phyloP scores from a whole-genome alignment of 2,797 vertebrate genomes.

The Allobates femoralis region DNA sequence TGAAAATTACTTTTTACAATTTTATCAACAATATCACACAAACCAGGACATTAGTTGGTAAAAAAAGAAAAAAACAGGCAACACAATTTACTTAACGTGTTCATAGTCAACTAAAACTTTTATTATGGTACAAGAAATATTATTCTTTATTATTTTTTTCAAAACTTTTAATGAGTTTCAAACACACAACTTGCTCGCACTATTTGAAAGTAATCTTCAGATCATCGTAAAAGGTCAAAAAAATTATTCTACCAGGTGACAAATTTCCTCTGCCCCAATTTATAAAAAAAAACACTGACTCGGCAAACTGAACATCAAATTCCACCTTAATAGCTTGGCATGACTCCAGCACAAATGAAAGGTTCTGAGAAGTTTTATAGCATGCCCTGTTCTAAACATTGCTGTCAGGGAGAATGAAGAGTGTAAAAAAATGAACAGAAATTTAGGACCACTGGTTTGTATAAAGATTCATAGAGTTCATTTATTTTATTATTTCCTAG shows the following conservation, averaged over 20 bases:
- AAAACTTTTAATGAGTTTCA: background rate
- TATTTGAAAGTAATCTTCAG: slow-evolving; percentile 17
- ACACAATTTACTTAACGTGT: background rate
- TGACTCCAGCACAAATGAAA: slow-evolving; percentile 30
- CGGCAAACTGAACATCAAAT: background rate
- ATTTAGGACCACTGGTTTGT: background rate
- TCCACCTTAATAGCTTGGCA: slow-evolving; percentile 41
- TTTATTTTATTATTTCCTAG: background rate
- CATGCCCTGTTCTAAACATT: slow-evolving; percentile 27
- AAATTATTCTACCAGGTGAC: slow-evolving; percentile 19
- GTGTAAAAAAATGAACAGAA: background rate
- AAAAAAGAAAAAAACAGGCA: background rate
- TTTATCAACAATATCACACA: background rate
- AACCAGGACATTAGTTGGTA: background rate
- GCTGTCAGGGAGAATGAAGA: background rate
- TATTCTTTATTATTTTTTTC: background rate
- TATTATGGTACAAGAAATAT: background rate
- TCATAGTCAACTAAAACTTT: background rate
- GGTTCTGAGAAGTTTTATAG: slow-evolving; percentile 1
- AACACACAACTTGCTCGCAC: background rate
- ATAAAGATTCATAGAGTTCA: background rate
- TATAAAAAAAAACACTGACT: slow-evolving; percentile 26
- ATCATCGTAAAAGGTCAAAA: slow-evolving; percentile 29
- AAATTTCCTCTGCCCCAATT: slow-evolving; percentile 35
- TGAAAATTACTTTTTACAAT: too few species aligned